A percentile compares a stretch with the other conserved stretches of the same genome.
phyloP scores from a whole-genome alignment of 2,888 invertebrate species.

The Yponomeuta cagnagella region DNA sequence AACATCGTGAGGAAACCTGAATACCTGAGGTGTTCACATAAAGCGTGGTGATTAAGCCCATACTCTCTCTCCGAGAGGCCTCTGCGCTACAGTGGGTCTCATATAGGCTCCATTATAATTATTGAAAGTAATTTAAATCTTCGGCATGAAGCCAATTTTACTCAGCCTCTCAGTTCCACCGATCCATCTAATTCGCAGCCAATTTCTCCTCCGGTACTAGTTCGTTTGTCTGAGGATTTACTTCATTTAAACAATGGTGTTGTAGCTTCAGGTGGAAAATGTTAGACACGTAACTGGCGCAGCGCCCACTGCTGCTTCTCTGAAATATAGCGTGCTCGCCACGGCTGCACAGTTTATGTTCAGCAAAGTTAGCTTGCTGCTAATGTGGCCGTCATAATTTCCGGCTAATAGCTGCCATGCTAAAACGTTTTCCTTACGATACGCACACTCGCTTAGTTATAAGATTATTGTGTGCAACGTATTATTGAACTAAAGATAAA shows the following conservation, averaged over 20 bases:
- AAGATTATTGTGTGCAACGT: neutral
- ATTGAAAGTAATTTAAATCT: neutral
- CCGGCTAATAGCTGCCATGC: neutral
- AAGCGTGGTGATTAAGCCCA: too few relatives aligned
- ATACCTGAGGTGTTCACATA: too few relatives aligned
- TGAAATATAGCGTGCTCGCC: slow-evolving; percentile 7
- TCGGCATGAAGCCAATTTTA: slow-evolving; percentile 6
- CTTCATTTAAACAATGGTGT: slow-evolving; percentile 13
- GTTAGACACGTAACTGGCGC: slow-evolving; percentile 9
- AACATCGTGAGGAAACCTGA: too few relatives aligned
- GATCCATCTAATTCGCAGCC: slow-evolving; percentile 11
- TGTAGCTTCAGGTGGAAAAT: slow-evolving; percentile 13
- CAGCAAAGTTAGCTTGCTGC: slow-evolving; percentile 7
- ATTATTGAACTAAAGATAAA: too few relatives aligned
- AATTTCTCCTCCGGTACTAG: slow-evolving; percentile 3
- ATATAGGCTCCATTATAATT: too few relatives aligned
- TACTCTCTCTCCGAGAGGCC: too few relatives aligned
- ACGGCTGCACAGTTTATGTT: slow-evolving; percentile 3
- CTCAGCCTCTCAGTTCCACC: slow-evolving; percentile 7
- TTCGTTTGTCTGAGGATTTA: slow-evolving; percentile 12
- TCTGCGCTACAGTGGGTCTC: too few relatives aligned
- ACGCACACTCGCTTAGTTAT: neutral
- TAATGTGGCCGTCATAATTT: slow-evolving; percentile 13
- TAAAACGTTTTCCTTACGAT: neutral
- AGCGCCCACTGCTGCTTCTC: slow-evolving; percentile 9